phyloP scores from a whole-genome alignment of 2,888 invertebrate genomes.

The Melolontha melolontha region DNA sequence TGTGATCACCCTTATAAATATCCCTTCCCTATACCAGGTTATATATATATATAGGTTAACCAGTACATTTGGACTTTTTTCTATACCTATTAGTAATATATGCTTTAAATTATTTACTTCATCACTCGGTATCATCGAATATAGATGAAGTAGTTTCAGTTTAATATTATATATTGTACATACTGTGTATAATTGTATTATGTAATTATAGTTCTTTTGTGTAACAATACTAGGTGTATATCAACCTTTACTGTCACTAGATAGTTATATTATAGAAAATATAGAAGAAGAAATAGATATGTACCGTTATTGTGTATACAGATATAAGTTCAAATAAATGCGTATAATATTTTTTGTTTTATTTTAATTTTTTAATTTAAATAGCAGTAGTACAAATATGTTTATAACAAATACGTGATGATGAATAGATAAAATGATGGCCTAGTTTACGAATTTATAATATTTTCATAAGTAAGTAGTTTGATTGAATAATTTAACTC shows the following conservation, averaged over 20 bases:
- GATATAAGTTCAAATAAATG: constrained; percentile 38
- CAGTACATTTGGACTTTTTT: constrained; percentile 14
- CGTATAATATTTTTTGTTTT: neutral
- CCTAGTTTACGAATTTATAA: no score
- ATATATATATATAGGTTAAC: no score
- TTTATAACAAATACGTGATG: neutral
- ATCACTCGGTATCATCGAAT: neutral
- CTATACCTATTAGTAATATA: neutral
- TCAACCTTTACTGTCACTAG: constrained; percentile 28
- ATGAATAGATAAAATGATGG: neutral
- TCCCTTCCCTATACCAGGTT: constrained; percentile 18
- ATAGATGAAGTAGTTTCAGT: no score
- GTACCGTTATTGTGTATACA: constrained; percentile 40
- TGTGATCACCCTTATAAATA: constrained; percentile 27
- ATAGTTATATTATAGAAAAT: constrained; percentile 25
- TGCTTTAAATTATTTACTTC: constrained; percentile 3
- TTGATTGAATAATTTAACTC: no score
- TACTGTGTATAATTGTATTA: constrained; percentile 39
- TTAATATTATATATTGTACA: constrained; percentile 25
- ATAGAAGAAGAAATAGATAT: constrained; percentile 17
- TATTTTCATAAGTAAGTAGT: no score
- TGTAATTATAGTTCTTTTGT: constrained; percentile 28
- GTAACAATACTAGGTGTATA: constrained; percentile 25
- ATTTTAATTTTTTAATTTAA: neutral
- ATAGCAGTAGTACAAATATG: neutral